phyloP scores from a whole-genome alignment of 2,888 invertebrate genomes.

The Drosophila prostipennis region DNA sequence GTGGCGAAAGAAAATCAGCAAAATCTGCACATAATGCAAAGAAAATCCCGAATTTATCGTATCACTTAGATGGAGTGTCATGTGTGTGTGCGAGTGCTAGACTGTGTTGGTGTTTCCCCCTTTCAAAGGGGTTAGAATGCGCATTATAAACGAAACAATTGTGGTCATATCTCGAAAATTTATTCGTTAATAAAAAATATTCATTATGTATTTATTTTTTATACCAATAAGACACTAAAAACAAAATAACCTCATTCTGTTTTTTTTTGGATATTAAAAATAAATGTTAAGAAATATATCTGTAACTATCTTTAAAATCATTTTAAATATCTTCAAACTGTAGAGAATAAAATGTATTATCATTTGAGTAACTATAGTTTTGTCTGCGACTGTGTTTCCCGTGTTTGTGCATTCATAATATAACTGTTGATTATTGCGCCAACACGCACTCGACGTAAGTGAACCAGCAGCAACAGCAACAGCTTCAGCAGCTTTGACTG shows the following conservation, averaged over 20 bases:
- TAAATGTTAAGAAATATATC: no score
- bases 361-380: background rate
- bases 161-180: background rate
- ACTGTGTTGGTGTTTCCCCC: background rate
- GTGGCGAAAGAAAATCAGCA: conserved; percentile 50
- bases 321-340: no score
- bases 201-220: no score
- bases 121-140: conserved; percentile 70
- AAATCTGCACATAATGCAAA: conserved; percentile 77
- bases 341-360: background rate
- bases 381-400: conserved; percentile 10
- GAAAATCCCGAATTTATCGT: conserved; percentile 78
- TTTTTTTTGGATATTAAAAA: no score
- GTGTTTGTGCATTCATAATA: conserved; percentile 74
- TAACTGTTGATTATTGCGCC: conserved; percentile 80
- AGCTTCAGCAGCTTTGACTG: conserved; percentile 32
- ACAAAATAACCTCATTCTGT: no score
- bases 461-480: conserved; percentile 53
- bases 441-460: conserved; percentile 74
- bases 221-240: no score
- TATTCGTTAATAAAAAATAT: background rate
- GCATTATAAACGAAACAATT: conserved; percentile 56
- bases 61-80: conserved; percentile 74
- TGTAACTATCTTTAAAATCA: background rate
- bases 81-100: conserved; percentile 30